A percentile compares a stretch with the other conserved stretches of the same genome.
phyloP scores from a whole-genome alignment of 30 jellyfish, hydroid and myxozoan species.

The Aurelia aurita complex sp. Pacific region DNA sequence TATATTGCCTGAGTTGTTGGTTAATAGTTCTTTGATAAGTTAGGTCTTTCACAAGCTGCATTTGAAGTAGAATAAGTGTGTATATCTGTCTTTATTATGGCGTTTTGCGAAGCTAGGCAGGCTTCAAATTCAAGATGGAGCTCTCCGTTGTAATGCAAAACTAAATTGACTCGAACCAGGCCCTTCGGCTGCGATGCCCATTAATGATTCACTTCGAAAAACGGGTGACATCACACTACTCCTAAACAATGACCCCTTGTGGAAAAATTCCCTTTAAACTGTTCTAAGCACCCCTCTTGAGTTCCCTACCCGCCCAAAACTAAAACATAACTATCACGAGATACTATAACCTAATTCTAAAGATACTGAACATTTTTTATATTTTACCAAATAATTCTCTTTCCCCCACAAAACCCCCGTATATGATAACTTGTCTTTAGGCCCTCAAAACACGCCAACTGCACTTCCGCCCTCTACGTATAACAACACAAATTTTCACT shows the following conservation, averaged over 20 bases:
- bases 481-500: neutral
- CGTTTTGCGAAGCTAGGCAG: conserved; percentile 43
- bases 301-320: too few relatives aligned
- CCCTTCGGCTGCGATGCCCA: conserved; percentile 85
- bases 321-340: too few relatives aligned
- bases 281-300: too few relatives aligned
- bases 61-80: conserved; percentile 6
- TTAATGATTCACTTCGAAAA: conserved; percentile 49
- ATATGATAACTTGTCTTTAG: conserved; percentile 32
- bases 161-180: conserved; percentile 97
- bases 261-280: too few relatives aligned
- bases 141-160: conserved; percentile 94
- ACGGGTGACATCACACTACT: conserved; percentile 49
- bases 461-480: conserved; percentile 68
- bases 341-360: too few relatives aligned
- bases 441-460: conserved; percentile 77
- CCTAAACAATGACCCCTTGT: neutral
- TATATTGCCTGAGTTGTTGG: neutral
- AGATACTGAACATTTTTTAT: neutral
- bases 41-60: conserved; percentile 22
- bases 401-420: conserved; percentile 55
- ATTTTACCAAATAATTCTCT: neutral
- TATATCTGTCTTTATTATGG: conserved; percentile 25
- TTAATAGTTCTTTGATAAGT: neutral
- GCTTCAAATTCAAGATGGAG: conserved; percentile 90